Conservation (phyloP, 1,140 invertebrate species). For the Brachionus rubens region DNA sequence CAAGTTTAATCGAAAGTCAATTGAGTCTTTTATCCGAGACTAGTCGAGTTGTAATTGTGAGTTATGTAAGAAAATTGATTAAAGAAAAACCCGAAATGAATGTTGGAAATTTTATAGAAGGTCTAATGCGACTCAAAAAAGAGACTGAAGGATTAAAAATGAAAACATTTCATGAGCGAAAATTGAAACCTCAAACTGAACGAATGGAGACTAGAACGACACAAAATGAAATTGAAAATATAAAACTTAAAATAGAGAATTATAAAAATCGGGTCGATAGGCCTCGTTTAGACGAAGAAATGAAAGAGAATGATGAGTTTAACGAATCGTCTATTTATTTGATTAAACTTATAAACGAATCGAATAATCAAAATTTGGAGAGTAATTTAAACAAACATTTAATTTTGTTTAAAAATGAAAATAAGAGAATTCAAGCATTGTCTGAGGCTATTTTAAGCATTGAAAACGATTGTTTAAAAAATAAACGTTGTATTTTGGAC, state of each 20-base stretch:
- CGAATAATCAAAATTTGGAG: neutral
- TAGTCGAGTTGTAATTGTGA: too few relatives aligned
- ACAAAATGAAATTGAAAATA: too few relatives aligned
- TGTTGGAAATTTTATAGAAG: too few relatives aligned
- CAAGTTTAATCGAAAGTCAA: neutral
- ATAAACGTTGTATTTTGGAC: neutral
- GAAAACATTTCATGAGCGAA: too few relatives aligned
- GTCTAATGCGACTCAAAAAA: too few relatives aligned
- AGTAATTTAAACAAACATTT: neutral
- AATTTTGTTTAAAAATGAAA: neutral
- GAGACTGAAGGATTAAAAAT: too few relatives aligned
- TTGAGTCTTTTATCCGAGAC: neutral
- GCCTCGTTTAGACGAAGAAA: neutral
- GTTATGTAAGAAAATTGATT: too few relatives aligned
- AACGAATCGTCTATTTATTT: neutral
- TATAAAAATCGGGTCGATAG: neutral
- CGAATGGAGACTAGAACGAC: too few relatives aligned
- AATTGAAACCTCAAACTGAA: too few relatives aligned
- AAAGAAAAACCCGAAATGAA: too few relatives aligned
- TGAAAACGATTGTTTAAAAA: neutral
- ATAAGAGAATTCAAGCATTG: neutral
- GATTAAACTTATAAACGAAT: neutral
- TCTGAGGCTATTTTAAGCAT: neutral
- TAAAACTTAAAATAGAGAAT: too few relatives aligned
- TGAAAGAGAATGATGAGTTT: neutral